Evolutionary conservation across 37 sponge, comb jelly and placozoan species (phyloP).

Genomic region (Halichondria panicea): DNA sequence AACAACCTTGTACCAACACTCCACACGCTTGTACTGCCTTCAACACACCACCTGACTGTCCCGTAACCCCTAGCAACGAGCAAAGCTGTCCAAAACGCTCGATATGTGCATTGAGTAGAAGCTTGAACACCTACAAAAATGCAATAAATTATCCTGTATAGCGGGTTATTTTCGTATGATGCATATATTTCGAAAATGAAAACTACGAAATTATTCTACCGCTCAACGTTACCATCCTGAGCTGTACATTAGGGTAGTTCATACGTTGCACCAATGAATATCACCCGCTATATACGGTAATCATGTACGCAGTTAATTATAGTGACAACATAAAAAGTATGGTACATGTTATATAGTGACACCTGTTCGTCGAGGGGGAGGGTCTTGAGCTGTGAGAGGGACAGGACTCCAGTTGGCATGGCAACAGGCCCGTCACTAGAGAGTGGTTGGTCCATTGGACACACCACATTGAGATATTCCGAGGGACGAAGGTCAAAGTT

Average conservation of each 20-base stretch:
- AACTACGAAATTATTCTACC: too few relatives aligned
- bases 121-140: background rate
- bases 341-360: too few relatives aligned
- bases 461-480: constrained; percentile 42
- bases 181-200: background rate
- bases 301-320: too few relatives aligned
- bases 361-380: constrained; percentile 49
- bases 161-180: background rate
- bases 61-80: constrained; percentile 41
- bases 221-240: too few relatives aligned
- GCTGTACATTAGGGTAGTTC: too few relatives aligned
- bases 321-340: too few relatives aligned
- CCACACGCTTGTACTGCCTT: constrained; percentile 45
- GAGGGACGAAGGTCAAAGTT: constrained; percentile 4
- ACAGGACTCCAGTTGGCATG: constrained; percentile 27
- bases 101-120: constrained; percentile 29
- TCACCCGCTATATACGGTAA: too few relatives aligned
- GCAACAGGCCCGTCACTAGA: background rate
- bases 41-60: constrained; percentile 1
- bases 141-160: constrained; percentile 10
- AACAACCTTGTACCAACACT: constrained; percentile 78
- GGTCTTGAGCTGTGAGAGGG: constrained; percentile 23
- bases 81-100: constrained; percentile 47
- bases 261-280: too few relatives aligned
- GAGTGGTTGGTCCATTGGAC: background rate